Percentiles rank a stretch among this genome's conserved stretches.
Evolutionary conservation across 2,797 vertebrate species (phyloP).

Genomic region (Tinamus major): DNA sequence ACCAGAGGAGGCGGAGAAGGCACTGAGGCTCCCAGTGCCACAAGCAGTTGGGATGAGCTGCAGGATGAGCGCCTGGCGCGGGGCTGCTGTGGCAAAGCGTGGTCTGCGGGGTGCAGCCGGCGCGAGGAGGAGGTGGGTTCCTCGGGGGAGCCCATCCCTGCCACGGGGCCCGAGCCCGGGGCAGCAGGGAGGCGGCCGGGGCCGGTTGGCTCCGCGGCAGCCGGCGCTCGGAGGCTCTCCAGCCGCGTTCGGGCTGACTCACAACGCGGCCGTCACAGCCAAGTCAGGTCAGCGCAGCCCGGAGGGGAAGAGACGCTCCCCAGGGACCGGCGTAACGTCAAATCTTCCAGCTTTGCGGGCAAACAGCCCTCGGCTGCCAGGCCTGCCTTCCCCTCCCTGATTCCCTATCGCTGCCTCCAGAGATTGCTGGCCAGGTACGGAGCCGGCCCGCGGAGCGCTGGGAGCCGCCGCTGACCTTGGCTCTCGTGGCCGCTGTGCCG

Average conservation of each 20-base stretch:
- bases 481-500: rapidly evolving
- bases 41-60: rapidly evolving
- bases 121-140: not conserved
- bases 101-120: not conserved
- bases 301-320: not conserved
- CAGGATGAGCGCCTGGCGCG: not conserved
- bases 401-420: not conserved
- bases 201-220: not conserved
- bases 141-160: not conserved
- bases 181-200: rapidly evolving
- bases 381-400: not conserved
- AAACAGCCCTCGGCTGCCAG: slow-evolving; percentile 45
- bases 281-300: slow-evolving; percentile 59
- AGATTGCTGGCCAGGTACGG: not conserved
- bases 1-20: not conserved
- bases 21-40: not conserved
- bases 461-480: not conserved
- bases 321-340: not conserved
- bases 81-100: not conserved
- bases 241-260: slow-evolving; percentile 35
- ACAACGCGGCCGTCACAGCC: not conserved
- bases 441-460: not conserved
- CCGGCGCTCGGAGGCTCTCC: not conserved
- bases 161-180: not conserved
- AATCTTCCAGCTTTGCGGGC: slow-evolving; percentile 50